Percentiles rank a stretch among this genome's conserved stretches.
Evolutionary conservation across 2,888 invertebrate species (phyloP).

Genomic region (Maniola hyperantus): DNA sequence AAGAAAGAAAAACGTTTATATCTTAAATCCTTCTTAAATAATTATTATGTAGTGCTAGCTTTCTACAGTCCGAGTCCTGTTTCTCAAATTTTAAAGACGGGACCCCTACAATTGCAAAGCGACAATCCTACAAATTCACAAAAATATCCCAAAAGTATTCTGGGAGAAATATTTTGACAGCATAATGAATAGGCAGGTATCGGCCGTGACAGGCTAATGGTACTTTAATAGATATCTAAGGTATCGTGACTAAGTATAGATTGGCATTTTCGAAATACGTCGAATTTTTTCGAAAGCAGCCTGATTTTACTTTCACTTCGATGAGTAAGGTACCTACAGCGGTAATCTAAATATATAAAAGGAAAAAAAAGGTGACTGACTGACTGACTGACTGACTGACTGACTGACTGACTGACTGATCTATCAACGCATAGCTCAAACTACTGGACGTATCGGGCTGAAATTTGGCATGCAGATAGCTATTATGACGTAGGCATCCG

Average conservation of each 20-base stretch:
- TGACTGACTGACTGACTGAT: too few species aligned
- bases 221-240: constrained; percentile 60
- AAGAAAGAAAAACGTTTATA: too few species aligned
- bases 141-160: constrained; percentile 62
- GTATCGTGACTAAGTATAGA: constrained; percentile 23
- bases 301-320: constrained; percentile 18
- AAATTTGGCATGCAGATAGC: too few species aligned
- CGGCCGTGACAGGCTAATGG: constrained; percentile 67
- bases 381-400: too few species aligned
- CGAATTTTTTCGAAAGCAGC: neutral
- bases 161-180: constrained; percentile 80
- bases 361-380: too few species aligned
- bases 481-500: too few species aligned
- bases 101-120: constrained; percentile 18
- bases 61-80: neutral
- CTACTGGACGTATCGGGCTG: too few species aligned
- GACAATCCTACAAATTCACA: constrained; percentile 74
- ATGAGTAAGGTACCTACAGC: neutral
- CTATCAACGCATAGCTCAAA: too few species aligned
- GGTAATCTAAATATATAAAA: too few species aligned
- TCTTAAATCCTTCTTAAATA: too few species aligned
- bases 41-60: neutral
- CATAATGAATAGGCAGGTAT: constrained; percentile 75
- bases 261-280: constrained; percentile 26
- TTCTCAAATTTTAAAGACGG: neutral